phyloP scores from a whole-genome alignment of 2,888 invertebrate species.

The Portevinia maculata region DNA sequence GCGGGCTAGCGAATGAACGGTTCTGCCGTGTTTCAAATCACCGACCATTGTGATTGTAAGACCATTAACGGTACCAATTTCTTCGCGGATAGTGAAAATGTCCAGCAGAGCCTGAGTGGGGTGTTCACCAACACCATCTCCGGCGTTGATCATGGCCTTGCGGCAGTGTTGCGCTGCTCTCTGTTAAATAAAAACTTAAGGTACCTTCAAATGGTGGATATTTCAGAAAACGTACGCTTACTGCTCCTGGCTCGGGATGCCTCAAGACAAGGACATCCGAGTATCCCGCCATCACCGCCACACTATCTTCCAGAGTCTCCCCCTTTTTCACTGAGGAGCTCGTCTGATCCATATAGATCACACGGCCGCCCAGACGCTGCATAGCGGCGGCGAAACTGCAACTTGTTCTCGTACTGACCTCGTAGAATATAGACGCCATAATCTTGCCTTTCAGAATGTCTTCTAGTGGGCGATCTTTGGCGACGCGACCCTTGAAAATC shows the following conservation, averaged over 20 bases:
- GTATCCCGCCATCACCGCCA: constrained; percentile 94
- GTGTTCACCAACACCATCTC: constrained; percentile 98
- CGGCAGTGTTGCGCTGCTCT: constrained; percentile 91
- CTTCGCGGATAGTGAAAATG: constrained; percentile 98
- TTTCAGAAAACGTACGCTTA: constrained; percentile 86
- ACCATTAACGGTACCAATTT: constrained; percentile 99
- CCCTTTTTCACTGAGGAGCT: constrained; percentile 98
- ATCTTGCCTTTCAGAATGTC: constrained; percentile 95
- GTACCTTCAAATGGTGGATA: neutral
- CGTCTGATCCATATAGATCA: constrained; percentile 94
- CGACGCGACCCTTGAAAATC: constrained; percentile 90
- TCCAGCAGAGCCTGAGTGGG: constrained; percentile 99
- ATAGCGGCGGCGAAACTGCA: constrained; percentile 98
- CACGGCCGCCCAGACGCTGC: constrained; percentile 96
- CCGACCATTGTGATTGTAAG: constrained; percentile 99
- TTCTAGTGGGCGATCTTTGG: constrained; percentile 92
- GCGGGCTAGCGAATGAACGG: constrained; percentile 98
- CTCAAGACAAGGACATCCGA: constrained; percentile 96
- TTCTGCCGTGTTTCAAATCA: constrained; percentile 98
- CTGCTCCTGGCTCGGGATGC: constrained; percentile 96
- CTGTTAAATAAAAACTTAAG: constrained; percentile 83
- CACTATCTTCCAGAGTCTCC: constrained; percentile 95
- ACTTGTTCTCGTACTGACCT: constrained; percentile 97
- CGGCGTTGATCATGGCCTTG: constrained; percentile 98
- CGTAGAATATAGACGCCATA: constrained; percentile 98